These are phyloP conservation scores for Notechis scutatus DNA, from an alignment of 2,113 vertebrate genomes.

Conservation along the genomic window DNA sequence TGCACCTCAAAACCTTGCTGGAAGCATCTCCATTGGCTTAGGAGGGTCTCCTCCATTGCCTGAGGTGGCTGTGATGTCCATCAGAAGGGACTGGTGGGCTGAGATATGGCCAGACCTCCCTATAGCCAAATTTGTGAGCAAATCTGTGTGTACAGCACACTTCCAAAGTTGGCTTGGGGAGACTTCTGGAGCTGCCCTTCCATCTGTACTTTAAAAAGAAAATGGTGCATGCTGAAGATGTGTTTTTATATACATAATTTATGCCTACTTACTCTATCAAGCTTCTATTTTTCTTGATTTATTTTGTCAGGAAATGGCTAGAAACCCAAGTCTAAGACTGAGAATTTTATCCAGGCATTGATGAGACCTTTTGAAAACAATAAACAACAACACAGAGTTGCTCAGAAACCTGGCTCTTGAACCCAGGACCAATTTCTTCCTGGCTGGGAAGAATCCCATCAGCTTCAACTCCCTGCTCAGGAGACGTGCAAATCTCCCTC, in stretches of 20 bases:
- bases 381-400: not conserved
- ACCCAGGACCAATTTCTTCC: not conserved
- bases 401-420: not conserved
- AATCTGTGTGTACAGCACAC: not conserved
- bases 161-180: not conserved
- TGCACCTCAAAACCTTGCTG: not conserved
- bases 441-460: not conserved
- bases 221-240: conserved; percentile 4
- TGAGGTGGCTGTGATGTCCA: not conserved
- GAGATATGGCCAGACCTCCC: not conserved
- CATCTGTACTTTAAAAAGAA: conserved; percentile 21
- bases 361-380: too few relatives aligned
- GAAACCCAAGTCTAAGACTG: not conserved
- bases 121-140: not conserved
- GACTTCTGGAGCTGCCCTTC: not conserved
- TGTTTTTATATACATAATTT: not conserved
- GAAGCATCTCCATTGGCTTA: not conserved
- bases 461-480: not conserved
- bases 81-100: not conserved
- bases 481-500: not conserved
- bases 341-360: too few relatives aligned
- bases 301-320: not conserved
- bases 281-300: not conserved
- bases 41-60: not conserved
- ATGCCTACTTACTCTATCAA: not conserved